Evolutionary conservation across 2,888 invertebrate species (phyloP).

Genomic region (Hirudinaria manillensis): DNA sequence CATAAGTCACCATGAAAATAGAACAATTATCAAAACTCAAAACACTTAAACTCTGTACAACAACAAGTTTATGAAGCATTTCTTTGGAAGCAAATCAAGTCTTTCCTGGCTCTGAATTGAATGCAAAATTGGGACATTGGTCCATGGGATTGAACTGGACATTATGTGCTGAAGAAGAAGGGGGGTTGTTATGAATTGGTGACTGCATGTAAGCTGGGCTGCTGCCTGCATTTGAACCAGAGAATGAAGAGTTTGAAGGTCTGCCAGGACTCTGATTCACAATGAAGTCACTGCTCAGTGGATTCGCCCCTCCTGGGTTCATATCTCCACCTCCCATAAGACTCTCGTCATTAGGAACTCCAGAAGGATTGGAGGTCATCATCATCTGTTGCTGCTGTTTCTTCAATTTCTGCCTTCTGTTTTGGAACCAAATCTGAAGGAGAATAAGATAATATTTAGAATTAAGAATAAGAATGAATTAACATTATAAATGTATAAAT

Average conservation of each 20-base stretch:
- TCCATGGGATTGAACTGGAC: background rate
- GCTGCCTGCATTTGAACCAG: constrained; percentile 15
- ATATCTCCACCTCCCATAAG: constrained; percentile 2
- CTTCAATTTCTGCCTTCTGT: constrained; percentile 33
- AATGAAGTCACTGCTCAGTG: background rate
- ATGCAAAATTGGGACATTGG: background rate
- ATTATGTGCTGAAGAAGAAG: constrained; percentile 15
- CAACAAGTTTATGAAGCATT: background rate
- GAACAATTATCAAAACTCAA: constrained; percentile 2
- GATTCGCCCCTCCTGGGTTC: constrained; percentile 4
- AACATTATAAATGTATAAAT: background rate
- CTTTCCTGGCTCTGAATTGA: constrained; percentile 8
- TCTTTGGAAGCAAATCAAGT: constrained; percentile 16
- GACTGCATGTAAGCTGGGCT: constrained; percentile 19
- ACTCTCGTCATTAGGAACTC: constrained; percentile 6
- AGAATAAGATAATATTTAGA: background rate
- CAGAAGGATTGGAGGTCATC: background rate
- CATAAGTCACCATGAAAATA: constrained; percentile 11
- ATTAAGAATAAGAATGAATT: background rate
- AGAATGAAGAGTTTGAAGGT: constrained; percentile 20
- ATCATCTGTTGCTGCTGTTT: constrained; percentile 32
- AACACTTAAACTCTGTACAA: background rate
- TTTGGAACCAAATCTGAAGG: constrained; percentile 33
- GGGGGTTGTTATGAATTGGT: constrained; percentile 12
- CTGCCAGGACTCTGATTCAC: constrained; percentile 15